Evolutionary conservation across 2,797 vertebrate genomes (phyloP), one percentile per base, ranked within the genome.

Genomic region (Iguana delicatissima): DNA sequence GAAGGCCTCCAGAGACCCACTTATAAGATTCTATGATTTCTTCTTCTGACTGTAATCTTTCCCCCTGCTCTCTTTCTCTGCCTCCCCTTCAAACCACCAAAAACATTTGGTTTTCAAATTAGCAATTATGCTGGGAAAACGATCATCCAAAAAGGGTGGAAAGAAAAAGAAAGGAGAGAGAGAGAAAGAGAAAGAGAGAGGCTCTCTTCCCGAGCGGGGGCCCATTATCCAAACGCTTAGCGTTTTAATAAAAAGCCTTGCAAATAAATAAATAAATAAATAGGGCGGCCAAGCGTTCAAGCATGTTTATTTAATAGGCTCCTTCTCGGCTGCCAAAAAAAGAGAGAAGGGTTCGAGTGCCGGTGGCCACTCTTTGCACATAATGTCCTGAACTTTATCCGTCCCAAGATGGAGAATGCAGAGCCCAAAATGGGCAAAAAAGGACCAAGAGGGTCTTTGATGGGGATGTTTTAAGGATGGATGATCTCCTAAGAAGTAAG

Each of bases 271-370:
- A 62, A 62, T 62, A 38, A 76, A 76, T 76, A 18, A 38, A 76
- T 6, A 76, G 16, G 73, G n/a, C 35, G 73, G n/a, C 73, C 16
- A 92, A 94, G 95, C 89, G 72, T 94, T 93, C 92, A 89, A 90
- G 89, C 92, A 92, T 93, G 92, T 92, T 95, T 94, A 94, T 94
- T 96, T 93, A 90, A 95, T 95, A 93, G 91, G 89, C 85, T 91
- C 87, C 93, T 13, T 82, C 89, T 24, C 38, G 69, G 64, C 76
- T 93, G 92, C 94, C 94, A 94, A 92, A 62, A 46, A 46, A 46
- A 46, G 4, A 89, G 62, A 90, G 94, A 46, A 90, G 93, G 92
- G 76, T 62, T 86, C 22, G 7, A 0, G 20, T 79, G 88, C 90
- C 0, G 0, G 80, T 89, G 0, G 0, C 69, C 35, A 88, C 0